phyloP scores from a whole-genome alignment of 2,113 vertebrate species.

The Sinocyclocheilus maitianheensis region DNA sequence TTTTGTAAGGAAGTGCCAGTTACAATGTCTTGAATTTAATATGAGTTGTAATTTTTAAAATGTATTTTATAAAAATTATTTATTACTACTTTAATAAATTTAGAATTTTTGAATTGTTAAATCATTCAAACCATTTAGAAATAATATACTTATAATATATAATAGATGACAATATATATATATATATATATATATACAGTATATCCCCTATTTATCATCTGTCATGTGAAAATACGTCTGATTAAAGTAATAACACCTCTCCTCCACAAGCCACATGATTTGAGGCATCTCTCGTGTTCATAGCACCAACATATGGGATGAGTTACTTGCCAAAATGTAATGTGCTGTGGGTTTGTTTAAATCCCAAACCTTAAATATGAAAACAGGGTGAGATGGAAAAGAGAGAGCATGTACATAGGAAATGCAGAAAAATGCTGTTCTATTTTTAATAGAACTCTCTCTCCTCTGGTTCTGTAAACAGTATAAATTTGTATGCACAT shows the following conservation, averaged over 20 bases:
- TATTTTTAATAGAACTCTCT: conserved; percentile 14
- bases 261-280: not conserved
- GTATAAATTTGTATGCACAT: conserved; percentile 42
- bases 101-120: not conserved
- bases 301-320: not conserved
- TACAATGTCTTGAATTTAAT: not conserved
- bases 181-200: too few species aligned
- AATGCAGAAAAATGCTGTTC: not conserved
- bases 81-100: too few species aligned
- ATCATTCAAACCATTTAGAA: not conserved
- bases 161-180: not conserved
- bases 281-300: not conserved
- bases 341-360: not conserved
- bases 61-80: too few species aligned
- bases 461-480: conserved; percentile 40
- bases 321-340: not conserved
- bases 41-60: too few species aligned
- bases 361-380: not conserved
- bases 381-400: not conserved
- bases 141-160: not conserved
- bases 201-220: not conserved
- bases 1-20: not conserved
- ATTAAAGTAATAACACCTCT: not conserved
- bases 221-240: not conserved
- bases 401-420: not conserved